Base-by-base conservation (phyloP, 2,888 invertebrate species). In the Galeruca laticollis region DNA sequence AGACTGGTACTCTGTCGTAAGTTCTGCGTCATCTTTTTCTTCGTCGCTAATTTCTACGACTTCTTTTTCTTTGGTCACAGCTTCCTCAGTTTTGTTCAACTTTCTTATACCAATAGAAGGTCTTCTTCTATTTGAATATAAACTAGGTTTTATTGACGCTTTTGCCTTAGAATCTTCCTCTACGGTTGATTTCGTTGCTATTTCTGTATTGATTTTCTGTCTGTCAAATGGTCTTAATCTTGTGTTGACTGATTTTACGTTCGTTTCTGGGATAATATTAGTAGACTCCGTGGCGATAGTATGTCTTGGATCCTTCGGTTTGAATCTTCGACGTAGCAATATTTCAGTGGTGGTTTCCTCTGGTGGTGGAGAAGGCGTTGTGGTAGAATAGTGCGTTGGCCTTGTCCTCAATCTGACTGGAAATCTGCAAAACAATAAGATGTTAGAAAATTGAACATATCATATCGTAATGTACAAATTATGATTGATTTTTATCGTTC, bases 351-450 rank as follows among this genome's bases (percentile, higher is more conserved):
- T 87, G 31, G 82, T 78, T 67, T 84, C 84, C 64, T 82, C 86
- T 21, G 82, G 84, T 72, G 87, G 87, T 21, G 70, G 73, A 8
- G 78, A 70, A 1, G 75, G 69, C 20, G 76, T 74, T 9, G 85
- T 86, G 65, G 86, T 80, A 82, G 86, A 73, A 3, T 71, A 73
- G 2, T 72, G 62, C 6, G 75, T 60, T 75, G 84, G 87, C 35
- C 85, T 81, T n/a, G 73, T 73, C 75, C 88, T 85, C 9, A 81
- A 75, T 79, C 89, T 84, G 63, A 86, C 87, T 1, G 89, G 88
- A 68, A 73, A 76, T 56, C 76, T 75, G 60, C 15, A 67, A 66
- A 51, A 61, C 15, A 49, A 9, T 37, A 31, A 13, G 5, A 15
- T 40, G n/a, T n/a, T n/a, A n/a, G n/a, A n/a, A n/a, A n/a, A n/a